Percentiles rank a stretch among this genome's conserved stretches.
These are phyloP conservation scores for Chauna torquata DNA, from an alignment of 2,113 vertebrate species.

Conservation along the genomic window DNA sequence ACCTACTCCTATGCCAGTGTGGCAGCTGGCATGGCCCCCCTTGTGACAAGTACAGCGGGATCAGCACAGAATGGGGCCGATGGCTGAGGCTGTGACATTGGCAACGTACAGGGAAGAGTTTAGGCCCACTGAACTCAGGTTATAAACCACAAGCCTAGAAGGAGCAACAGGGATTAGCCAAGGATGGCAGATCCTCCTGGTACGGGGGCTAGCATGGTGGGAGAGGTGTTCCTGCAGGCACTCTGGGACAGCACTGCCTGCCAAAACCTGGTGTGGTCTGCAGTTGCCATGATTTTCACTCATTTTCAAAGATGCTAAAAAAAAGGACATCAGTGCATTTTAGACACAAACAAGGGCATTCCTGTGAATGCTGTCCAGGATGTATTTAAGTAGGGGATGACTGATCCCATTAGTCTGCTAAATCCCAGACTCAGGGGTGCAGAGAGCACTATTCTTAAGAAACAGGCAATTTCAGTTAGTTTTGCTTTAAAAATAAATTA, in stretches of 20 bases:
- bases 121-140: rapidly evolving
- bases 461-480: neutral
- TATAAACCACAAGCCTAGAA: neutral
- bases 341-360: slow-evolving; percentile 19
- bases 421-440: slow-evolving; percentile 29
- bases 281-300: neutral
- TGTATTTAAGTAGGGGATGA: slow-evolving; percentile 65
- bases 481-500: neutral
- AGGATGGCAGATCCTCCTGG: neutral
- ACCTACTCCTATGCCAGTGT: rapidly evolving
- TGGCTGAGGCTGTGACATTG: neutral
- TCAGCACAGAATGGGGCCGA: rapidly evolving
- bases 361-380: slow-evolving; percentile 40
- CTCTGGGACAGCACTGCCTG: neutral
- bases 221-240: neutral
- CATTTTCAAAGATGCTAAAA: neutral
- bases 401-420: slow-evolving; percentile 63
- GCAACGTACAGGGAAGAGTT: rapidly evolving
- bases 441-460: neutral
- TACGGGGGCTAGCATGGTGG: rapidly evolving
- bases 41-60: neutral
- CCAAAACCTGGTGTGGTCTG: rapidly evolving
- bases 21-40: rapidly evolving
- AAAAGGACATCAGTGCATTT: neutral
- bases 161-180: neutral